These are phyloP conservation scores for Spicauda simplicius DNA, from an alignment of 2,888 invertebrate species.

Conservation along the genomic window DNA sequence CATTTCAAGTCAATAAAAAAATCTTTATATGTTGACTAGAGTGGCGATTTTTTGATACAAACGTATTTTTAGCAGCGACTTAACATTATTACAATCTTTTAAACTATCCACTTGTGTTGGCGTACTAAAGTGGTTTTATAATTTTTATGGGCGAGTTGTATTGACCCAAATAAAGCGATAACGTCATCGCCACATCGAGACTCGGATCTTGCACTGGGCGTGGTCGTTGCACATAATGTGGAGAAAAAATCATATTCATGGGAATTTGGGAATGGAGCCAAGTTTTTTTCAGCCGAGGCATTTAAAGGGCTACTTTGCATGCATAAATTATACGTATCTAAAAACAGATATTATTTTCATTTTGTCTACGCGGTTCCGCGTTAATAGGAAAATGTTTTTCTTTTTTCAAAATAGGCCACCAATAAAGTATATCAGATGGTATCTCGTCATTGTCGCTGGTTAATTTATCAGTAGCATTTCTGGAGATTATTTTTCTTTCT, in stretches of 20 bases:
- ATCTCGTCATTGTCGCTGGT: not conserved
- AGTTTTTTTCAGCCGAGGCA: constrained; percentile 10
- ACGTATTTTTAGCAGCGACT: not conserved
- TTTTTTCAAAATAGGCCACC: not conserved
- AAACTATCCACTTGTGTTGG: constrained; percentile 34
- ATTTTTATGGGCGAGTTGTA: constrained; percentile 72
- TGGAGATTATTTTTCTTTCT: too few species aligned
- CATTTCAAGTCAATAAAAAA: too few species aligned
- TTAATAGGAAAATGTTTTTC: not conserved
- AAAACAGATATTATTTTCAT: not conserved
- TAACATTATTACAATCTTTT: constrained; percentile 20
- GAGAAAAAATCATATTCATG: constrained; percentile 19
- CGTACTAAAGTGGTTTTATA: constrained; percentile 50
- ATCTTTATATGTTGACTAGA: too few species aligned
- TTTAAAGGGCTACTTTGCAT: constrained; percentile 8
- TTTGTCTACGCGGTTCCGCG: not conserved
- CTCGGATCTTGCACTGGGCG: constrained; percentile 62
- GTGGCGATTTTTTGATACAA: too few species aligned
- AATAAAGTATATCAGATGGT: not conserved
- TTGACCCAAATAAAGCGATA: constrained; percentile 77
- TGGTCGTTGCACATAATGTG: constrained; percentile 53
- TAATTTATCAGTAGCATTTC: too few species aligned
- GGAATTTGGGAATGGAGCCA: constrained; percentile 17
- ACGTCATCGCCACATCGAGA: constrained; percentile 68
- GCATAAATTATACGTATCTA: constrained; percentile 1